phyloP scores from a whole-genome alignment of 2,888 invertebrate species.

The Norana najaformis region DNA sequence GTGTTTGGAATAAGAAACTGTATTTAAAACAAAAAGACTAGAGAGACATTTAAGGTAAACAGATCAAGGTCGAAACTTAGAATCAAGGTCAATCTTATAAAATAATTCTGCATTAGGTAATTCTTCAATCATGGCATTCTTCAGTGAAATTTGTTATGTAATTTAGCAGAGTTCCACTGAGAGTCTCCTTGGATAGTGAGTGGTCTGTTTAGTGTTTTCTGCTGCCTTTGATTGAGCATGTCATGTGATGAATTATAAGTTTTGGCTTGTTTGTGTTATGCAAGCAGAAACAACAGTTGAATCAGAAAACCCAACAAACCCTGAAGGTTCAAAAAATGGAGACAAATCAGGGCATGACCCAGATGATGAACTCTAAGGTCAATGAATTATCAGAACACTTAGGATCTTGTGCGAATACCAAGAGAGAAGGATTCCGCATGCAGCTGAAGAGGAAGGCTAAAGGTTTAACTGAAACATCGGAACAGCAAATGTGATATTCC shows the following conservation, averaged over 20 bases:
- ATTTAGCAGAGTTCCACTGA: no score
- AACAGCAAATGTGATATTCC: background rate
- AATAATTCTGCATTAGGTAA: background rate
- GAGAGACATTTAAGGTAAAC: background rate
- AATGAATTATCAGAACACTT: background rate
- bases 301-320: background rate
- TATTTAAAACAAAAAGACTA: background rate
- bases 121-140: background rate
- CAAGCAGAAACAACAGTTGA: background rate
- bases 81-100: background rate
- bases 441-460: background rate
- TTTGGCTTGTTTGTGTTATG: background rate
- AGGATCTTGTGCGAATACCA: background rate
- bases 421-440: background rate
- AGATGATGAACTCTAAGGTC: slow-evolving; percentile 21
- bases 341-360: background rate
- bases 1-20: background rate
- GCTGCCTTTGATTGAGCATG: background rate
- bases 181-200: background rate
- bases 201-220: no score
- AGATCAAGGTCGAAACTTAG: background rate
- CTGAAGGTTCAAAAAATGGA: background rate
- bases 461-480: background rate
- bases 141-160: no score
- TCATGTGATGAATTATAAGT: background rate